Conservation (phyloP, 2,888 invertebrate species). For the Hirtodrosophila trivittata region DNA sequence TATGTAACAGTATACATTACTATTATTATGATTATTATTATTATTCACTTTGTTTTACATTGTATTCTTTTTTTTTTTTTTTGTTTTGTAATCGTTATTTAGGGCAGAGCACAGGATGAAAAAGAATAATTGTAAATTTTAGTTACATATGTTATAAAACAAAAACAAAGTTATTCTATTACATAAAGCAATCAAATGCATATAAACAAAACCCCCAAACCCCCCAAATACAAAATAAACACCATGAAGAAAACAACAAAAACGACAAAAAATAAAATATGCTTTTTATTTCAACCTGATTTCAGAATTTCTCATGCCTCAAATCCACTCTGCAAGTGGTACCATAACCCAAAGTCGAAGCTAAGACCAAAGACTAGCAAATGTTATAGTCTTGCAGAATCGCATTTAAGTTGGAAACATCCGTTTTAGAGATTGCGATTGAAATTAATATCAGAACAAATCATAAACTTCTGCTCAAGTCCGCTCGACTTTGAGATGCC, state of each 20-base stretch:
- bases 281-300: conserved; percentile 1
- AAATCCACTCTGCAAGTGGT: too few species aligned
- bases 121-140: conserved; percentile 65
- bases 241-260: conserved; percentile 28
- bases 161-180: conserved; percentile 56
- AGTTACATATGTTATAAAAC: conserved; percentile 57
- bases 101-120: conserved; percentile 68
- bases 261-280: conserved; percentile 8
- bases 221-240: conserved; percentile 52
- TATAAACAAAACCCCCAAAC: conserved; percentile 43
- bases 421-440: too few species aligned
- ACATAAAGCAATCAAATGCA: conserved; percentile 45
- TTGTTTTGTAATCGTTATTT: conserved; percentile 49
- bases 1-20: conserved; percentile 39
- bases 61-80: conserved; percentile 38
- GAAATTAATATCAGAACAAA: too few species aligned
- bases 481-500: too few species aligned
- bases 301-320: background rate
- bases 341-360: too few species aligned
- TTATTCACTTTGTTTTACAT: conserved; percentile 5
- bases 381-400: too few species aligned
- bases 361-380: too few species aligned
- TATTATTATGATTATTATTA: conserved; percentile 23
- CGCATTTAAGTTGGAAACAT: too few species aligned
- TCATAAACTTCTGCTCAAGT: too few species aligned